Evolutionary conservation across 2,888 invertebrate genomes (phyloP), one percentile per base, ranked within the genome.

Genomic region (Zaprionus bogoriensis): DNA sequence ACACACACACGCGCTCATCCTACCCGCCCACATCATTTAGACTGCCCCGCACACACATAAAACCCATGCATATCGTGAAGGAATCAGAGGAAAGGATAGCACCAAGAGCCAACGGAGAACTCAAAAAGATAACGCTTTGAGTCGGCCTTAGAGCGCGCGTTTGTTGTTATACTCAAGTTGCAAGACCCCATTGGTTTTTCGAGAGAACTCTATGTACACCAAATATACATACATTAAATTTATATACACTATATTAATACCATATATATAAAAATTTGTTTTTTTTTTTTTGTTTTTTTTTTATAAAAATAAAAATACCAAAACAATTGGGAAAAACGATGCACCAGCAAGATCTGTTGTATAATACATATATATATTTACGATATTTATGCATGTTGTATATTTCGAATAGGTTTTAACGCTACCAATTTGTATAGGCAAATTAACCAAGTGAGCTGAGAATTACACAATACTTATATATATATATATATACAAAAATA

Each of bases 161-260:
- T 51, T 30, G 28, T 39, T 39, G 25, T 20, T 53, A 53, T 54
- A 46, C 54, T 45, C 58, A 30, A 50, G 27, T 20, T 54, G 38
- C 23, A 28, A 54, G 51, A 57, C 32, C 41, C 39, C 17, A 55
- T 60, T 67, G 64, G 38, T 38, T 58, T n/a, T 70, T 71, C 50
- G 41, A 72, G 44, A 47, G 30, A 48, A 28, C 61, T 58, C 47
- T 64, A 65, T 71, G 68, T 72, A 69, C 61, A 70, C 67, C 73
- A 70, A 73, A 69, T 53, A 72, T 50, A 66, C 52, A 69, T 45
- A 63, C 54, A 54, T 51, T 61, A 47, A 47, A 54, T 38, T 22
- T 23, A 55, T 48, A 22, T 54, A 36, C 36, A 19, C 25, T 32
- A 30, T 20, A 45, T 50, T 54, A 46, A 52, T 54, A 50, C n/a